These are phyloP conservation scores for Tenebrosternarchus preto DNA, from an alignment of 2,113 vertebrate genomes.

Conservation along the genomic window DNA sequence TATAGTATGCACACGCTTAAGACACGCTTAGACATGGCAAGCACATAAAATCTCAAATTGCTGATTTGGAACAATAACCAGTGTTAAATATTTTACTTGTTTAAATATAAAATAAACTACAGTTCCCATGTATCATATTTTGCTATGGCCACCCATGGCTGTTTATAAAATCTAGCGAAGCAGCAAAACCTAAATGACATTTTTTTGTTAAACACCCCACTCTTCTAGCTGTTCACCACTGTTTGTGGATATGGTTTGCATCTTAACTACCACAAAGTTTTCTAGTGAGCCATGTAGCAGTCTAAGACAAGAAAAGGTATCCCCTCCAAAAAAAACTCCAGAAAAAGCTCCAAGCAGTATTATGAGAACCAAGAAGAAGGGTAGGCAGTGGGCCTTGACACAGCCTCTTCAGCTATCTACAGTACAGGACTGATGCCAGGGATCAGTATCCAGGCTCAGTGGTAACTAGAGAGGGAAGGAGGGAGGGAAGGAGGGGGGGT, in stretches of 20 bases:
- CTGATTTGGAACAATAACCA: background rate
- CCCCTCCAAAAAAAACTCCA: slow-evolving; percentile 26
- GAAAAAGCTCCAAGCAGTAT: background rate
- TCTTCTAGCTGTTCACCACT: too few species aligned
- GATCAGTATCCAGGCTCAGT: too few species aligned
- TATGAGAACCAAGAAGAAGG: slow-evolving; percentile 51
- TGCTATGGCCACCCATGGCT: background rate
- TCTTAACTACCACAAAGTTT: background rate
- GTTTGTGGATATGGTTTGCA: too few species aligned
- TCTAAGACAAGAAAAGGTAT: background rate
- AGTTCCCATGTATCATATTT: background rate
- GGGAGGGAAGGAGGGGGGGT: slow-evolving; percentile 47
- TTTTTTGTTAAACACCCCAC: too few species aligned
- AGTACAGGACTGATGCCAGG: slow-evolving; percentile 69
- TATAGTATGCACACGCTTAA: too few species aligned
- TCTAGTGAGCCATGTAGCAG: background rate
- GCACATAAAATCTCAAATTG: background rate
- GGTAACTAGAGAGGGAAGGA: background rate
- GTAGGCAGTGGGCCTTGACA: slow-evolving; percentile 46
- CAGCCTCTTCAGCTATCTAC: slow-evolving; percentile 59
- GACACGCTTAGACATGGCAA: too few species aligned
- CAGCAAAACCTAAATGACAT: background rate
- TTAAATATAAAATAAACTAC: background rate
- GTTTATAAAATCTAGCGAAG: background rate
- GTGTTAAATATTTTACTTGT: background rate